Evolutionary conservation across 2,113 vertebrate species (phyloP), one percentile per base, ranked within the genome.

Genomic region (Pluvianellus socialis): DNA sequence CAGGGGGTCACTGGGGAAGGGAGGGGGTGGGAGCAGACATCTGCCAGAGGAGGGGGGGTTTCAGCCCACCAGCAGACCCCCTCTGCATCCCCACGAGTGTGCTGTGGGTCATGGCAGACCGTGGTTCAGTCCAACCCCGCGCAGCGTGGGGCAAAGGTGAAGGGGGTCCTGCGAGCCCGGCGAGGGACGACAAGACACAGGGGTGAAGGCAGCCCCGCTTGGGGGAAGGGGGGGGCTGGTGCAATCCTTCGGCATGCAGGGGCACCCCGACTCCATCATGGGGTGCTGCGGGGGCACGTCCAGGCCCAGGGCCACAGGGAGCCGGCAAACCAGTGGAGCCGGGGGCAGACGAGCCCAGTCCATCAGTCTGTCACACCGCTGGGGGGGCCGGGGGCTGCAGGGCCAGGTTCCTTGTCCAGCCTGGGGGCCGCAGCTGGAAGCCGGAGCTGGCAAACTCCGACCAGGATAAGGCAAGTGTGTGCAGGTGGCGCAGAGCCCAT

Each of bases 201-300:
- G n/a, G 7, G 1, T 4, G 5, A 17, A 52, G 14, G 21, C 35
- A 45, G 81, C 23, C 44, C 35, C 4, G 1, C 33, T 40, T 1
- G 2, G 14, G 22, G 19, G 17, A 18, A 18, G 45, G 19, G 19
- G 45, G 14, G n/a, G 58, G 47, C 55, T 45, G 76, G 68, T 23
- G 22, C 38, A 3, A 7, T 55, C 80, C 3, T 2, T 49, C 0
- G 0, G 21, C 45, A 19, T 1, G 12, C 12, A 40, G n/a, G 14
- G 55, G 42, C 26, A 77, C 30, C 35, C 35, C 7, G 0, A 86
- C 61, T 21, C 73, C 56, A 4, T 8, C 3, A 2, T 0, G 0
- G 52, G 76, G 53, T 62, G 35, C 62, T 71, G 26, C 3, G 1
- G 23, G 73, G 70, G 20, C 49, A 38, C 0, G 4, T 87, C 35